Base-by-base conservation (phyloP, 2,888 invertebrate species). In the Agapostemon virescens region DNA sequence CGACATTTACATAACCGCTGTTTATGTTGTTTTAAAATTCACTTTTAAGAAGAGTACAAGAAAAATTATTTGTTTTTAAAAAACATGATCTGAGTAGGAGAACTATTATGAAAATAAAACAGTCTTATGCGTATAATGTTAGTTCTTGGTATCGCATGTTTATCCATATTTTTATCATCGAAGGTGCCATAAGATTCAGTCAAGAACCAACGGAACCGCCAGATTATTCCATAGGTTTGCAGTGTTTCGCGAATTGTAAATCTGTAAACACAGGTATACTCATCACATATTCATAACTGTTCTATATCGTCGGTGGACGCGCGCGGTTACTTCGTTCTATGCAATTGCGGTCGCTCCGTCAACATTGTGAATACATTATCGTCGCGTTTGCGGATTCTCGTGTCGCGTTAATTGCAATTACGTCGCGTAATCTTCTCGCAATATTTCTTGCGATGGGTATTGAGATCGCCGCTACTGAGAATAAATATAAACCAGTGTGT, bases 211-310 rank as follows among this genome's bases (percentile, higher is more conserved):
- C 52, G 64, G 17, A 64, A 40, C 23, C n/a, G n/a, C 17, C 15
- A 40, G 63, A 52, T 70, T 63, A 36, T 40, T 61, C 26, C 61
- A n/a, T 26, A 26, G 38, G 49, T 63, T 52, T 20, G 23, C 26
- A 36, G 42, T 58, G 55, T 77, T 30, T 13, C 49, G 64, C 42
- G 74, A 33, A 64, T 40, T 78, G 15, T 23, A 40, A 58, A 64
- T 61, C 23, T 26, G 74, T 68, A 78, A 78, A 69, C 69, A 63
- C 55, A 26, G 73, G 49, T 55, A 38, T 15, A 74, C 69, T 52
- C 72, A 84, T 83, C 72, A 79, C 74, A 79, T 85, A 84, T 84
- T 84, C 82, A 82, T 85, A 83, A 85, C 74, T 66, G 73, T 40
- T 66, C 72, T 58, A 67, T 74, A 74, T 74, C 61, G 33, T 33